These are phyloP conservation scores for Mesaphorura yosii DNA, from an alignment of 1,140 invertebrate genomes.

Conservation along the genomic window DNA sequence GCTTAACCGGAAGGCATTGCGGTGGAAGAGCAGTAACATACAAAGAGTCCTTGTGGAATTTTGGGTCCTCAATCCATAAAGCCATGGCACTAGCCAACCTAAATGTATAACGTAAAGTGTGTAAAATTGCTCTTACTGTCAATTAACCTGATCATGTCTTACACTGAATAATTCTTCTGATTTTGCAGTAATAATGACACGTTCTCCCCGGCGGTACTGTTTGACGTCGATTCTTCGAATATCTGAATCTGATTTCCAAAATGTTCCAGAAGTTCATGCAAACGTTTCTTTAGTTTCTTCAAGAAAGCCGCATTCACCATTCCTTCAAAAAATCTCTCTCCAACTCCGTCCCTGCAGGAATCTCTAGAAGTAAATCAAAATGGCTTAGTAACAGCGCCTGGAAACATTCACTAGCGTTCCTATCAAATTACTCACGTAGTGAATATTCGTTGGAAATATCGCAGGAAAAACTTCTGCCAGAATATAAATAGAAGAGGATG, in stretches of 20 bases:
- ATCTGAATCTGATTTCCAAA: conserved; percentile 37
- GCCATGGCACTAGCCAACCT: conserved; percentile 53
- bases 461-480: conserved; percentile 67
- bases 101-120: conserved; percentile 24
- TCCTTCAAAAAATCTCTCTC: conserved; percentile 63
- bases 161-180: background rate
- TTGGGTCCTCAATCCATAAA: conserved; percentile 66
- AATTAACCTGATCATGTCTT: background rate
- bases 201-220: background rate
- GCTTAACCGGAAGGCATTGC: conserved; percentile 52
- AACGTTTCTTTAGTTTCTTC: conserved; percentile 58
- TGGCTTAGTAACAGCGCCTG: conserved; percentile 2
- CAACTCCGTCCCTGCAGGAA: conserved; percentile 45
- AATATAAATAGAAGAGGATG: conserved; percentile 59
- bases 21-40: conserved; percentile 60
- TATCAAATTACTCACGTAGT: conserved; percentile 35
- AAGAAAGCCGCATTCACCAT: conserved; percentile 54
- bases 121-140: background rate
- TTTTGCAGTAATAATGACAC: background rate
- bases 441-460: conserved; percentile 55
- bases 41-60: conserved; percentile 54
- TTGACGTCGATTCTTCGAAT: conserved; percentile 3
- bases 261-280: conserved; percentile 52
- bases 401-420: too few relatives aligned
- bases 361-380: conserved; percentile 5